Evolutionary conservation across 2,113 vertebrate species (phyloP).

Genomic region (Monarcha castaneiventris): DNA sequence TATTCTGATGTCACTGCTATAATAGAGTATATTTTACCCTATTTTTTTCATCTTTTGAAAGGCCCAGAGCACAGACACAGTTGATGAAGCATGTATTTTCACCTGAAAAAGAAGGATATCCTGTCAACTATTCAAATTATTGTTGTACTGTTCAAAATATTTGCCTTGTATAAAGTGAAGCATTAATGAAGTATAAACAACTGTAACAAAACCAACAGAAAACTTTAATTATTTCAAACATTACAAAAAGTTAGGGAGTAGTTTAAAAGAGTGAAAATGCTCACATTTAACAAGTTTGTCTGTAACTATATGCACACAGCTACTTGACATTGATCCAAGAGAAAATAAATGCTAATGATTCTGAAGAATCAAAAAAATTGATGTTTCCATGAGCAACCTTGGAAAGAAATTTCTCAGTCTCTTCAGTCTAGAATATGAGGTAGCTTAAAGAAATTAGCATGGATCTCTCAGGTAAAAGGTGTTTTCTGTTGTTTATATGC

Average conservation of each 20-base stretch:
- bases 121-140: not conserved
- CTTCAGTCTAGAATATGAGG: not conserved
- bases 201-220: not conserved
- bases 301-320: not conserved
- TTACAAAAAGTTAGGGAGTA: not conserved
- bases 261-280: not conserved
- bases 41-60: not conserved
- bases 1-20: not conserved
- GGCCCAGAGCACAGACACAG: not conserved
- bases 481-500: not conserved
- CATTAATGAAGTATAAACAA: not conserved
- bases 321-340: not conserved
- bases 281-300: not conserved
- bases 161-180: not conserved
- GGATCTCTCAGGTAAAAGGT: not conserved
- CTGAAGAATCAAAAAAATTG: not conserved
- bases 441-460: not conserved
- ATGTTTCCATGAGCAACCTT: not conserved
- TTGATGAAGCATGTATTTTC: not conserved
- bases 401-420: not conserved
- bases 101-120: not conserved
- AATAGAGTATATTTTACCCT: not conserved
- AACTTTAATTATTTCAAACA: conserved; percentile 48
- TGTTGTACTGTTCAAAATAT: not conserved
- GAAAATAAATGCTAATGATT: not conserved